Evolutionary conservation across 2,113 vertebrate genomes (phyloP).

Genomic region (Peromyscus californicus): DNA sequence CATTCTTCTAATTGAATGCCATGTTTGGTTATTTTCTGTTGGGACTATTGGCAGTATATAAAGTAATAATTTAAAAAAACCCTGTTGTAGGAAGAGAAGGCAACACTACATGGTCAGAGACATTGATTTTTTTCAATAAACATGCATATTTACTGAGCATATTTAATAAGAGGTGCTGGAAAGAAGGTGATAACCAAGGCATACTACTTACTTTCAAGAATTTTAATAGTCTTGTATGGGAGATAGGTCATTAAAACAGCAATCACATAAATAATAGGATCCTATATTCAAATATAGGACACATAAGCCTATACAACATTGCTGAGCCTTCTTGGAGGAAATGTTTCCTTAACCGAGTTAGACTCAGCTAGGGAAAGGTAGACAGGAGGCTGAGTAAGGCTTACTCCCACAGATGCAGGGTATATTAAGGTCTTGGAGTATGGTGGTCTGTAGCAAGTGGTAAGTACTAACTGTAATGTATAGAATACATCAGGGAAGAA

Average conservation of each 20-base stretch:
- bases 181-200: neutral
- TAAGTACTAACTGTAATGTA: neutral
- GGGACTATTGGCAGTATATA: neutral
- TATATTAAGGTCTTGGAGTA: rapidly evolving
- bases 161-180: neutral
- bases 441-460: neutral
- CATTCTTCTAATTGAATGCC: neutral
- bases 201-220: neutral
- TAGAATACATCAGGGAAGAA: neutral
- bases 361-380: neutral
- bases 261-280: neutral
- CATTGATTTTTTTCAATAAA: neutral
- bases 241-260: neutral
- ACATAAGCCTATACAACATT: neutral
- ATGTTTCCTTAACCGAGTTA: neutral
- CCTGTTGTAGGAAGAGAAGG: neutral
- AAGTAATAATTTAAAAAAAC: neutral
- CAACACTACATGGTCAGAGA: neutral
- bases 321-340: neutral
- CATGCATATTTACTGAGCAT: neutral
- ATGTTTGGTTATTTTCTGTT: neutral
- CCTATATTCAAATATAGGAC: neutral
- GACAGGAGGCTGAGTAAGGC: neutral
- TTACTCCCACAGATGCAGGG: neutral
- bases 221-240: neutral